Evolutionary conservation across 2,797 vertebrate genomes (phyloP).

Genomic region (Meriones psammophilus): DNA sequence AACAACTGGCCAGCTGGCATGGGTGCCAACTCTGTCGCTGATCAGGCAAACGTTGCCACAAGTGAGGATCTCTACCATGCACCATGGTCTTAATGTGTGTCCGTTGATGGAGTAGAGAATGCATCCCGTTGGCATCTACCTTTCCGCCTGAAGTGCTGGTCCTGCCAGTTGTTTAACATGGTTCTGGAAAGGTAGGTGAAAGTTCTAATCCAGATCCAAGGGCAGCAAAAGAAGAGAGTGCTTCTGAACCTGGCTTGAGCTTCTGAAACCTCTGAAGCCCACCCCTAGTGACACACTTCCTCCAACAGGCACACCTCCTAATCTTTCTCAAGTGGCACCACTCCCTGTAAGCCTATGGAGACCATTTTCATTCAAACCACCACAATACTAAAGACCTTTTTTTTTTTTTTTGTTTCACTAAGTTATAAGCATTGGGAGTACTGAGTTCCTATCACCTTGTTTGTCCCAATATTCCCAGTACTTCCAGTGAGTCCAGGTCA

Average conservation of each 20-base stretch:
- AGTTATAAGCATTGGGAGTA: not conserved
- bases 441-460: not conserved
- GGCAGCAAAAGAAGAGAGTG: not conserved
- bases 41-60: not conserved
- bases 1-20: rapidly evolving
- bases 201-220: too few species aligned
- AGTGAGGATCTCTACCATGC: not conserved
- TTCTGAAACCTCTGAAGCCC: not conserved
- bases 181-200: not conserved
- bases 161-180: not conserved
- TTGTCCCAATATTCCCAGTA: not conserved
- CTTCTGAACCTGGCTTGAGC: not conserved
- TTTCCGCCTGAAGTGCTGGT: not conserved
- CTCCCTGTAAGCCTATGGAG: not conserved
- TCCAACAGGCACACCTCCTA: not conserved
- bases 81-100: not conserved
- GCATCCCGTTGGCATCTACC: not conserved
- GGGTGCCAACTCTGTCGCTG: not conserved
- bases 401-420: not conserved
- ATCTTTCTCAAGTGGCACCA: not conserved
- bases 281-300: not conserved
- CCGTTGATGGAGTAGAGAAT: not conserved
- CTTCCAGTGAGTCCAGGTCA: not conserved
- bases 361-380: not conserved
- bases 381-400: not conserved